Percentiles rank a stretch among this genome's conserved stretches.
phyloP scores from a whole-genome alignment of 2,888 invertebrate genomes.

The Rutpela maculata region DNA sequence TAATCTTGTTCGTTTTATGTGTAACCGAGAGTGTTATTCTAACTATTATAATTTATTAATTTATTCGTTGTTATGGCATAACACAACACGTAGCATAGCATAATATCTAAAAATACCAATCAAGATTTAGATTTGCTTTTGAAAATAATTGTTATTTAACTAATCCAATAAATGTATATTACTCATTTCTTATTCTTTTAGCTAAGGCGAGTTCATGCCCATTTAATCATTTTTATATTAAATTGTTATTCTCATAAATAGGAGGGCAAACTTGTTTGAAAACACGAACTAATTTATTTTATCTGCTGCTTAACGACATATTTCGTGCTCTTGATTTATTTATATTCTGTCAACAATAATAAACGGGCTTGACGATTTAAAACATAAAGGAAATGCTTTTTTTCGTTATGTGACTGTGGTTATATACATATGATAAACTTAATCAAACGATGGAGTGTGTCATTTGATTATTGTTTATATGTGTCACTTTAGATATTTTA shows the following conservation, averaged over 20 bases:
- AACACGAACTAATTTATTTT: slow-evolving; percentile 5
- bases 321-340: slow-evolving; percentile 5
- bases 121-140: not conserved
- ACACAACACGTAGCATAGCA: not conserved
- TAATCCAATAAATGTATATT: not conserved
- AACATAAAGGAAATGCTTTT: slow-evolving; percentile 14
- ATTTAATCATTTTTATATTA: not conserved
- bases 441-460: not conserved
- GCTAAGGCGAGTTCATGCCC: not conserved
- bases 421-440: not conserved
- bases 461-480: too few relatives aligned
- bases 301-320: not conserved
- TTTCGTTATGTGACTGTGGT: not conserved
- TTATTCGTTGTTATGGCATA: not conserved
- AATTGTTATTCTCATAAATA: not conserved
- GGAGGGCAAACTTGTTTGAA: not conserved
- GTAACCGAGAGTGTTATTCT: not conserved
- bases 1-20: not conserved
- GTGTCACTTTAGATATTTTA: too few relatives aligned
- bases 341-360: slow-evolving; percentile 17
- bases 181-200: not conserved
- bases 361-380: not conserved
- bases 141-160: not conserved
- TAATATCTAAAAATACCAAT: not conserved
- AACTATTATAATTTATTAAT: not conserved